Percentiles rank a stretch among this genome's conserved stretches.
Conservation (phyloP, 2,113 vertebrate genomes). For the Sprattus sprattus region DNA sequence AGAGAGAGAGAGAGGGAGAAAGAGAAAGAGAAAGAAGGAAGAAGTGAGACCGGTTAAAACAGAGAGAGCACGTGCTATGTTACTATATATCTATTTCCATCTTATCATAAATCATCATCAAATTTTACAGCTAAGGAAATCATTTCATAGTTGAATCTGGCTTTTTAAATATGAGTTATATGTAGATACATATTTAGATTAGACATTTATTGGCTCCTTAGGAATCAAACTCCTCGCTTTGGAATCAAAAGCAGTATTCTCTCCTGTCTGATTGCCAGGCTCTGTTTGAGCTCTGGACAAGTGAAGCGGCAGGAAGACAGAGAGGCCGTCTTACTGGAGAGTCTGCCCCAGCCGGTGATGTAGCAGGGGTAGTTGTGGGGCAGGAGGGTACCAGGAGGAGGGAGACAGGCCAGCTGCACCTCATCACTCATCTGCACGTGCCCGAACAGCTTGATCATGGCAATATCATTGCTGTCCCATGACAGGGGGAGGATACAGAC, state of each 20-base stretch:
- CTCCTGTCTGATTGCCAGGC: neutral
- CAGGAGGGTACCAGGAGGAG: conserved; percentile 63
- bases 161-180: neutral
- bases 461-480: conserved; percentile 70
- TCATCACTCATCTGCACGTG: conserved; percentile 66
- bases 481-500: conserved; percentile 25
- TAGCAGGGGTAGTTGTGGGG: conserved; percentile 74
- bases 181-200: neutral
- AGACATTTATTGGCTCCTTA: neutral
- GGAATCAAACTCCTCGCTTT: neutral
- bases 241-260: neutral
- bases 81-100: neutral
- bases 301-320: neutral
- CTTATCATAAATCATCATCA: neutral
- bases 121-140: neutral
- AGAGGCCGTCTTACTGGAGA: conserved; percentile 67
- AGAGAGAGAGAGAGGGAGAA: neutral
- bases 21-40: no score
- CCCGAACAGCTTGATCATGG: conserved; percentile 75
- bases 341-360: conserved; percentile 75
- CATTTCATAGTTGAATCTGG: neutral
- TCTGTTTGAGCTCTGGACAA: neutral
- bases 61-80: neutral
- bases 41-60: neutral
- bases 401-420: conserved; percentile 69